Evolutionary conservation across 1,140 invertebrate species (phyloP), one percentile per base, ranked within the genome.

Genomic region (Drosophila aff.): DNA sequence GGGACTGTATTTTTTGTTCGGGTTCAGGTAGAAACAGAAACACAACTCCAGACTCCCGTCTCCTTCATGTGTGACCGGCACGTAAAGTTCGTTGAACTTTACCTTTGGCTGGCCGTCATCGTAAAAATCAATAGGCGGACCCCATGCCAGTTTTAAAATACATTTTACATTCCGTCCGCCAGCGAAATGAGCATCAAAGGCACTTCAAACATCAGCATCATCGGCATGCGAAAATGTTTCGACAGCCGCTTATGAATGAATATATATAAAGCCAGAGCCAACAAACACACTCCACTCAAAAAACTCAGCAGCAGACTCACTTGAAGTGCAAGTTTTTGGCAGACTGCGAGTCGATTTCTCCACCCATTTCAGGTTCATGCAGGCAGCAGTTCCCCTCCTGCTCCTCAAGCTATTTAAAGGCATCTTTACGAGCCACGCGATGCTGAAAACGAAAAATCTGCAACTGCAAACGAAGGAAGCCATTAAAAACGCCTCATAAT

Each of bases 121-220:
- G 73, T 86, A 86, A 87, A 87, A 89, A 87, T 87, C 83, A 87
- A 87, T 87, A 87, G 84, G 81, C 72, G 76, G 80, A 64, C 38
- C 65, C 58, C 57, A 49, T 65, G 68, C 71, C 47, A 71, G 67
- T 74, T 86, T 86, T 83, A 86, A 84, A 84, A 84, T 84, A 84
- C 55, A 84, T 85, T 85, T 84, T 65, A 71, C 55, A 73, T 74
- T 74, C 52, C 67, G 53, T 52, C 36, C 53, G 65, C 21, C 66
- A 79, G 47, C 73, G 68, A 87, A 87, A 87, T 84, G 84, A 76
- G 85, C 84, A 87, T 87, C 84, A 87, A 87, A 87, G 85, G 76
- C 85, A 90, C 85, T 87, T 90, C 81, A 87, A 84, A 90, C 82
- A 87, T 87, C 85, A 76, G 77, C 84, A 89, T 67, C 77, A 60